phyloP scores from a whole-genome alignment of 2,113 vertebrate genomes.

The Colius striatus region DNA sequence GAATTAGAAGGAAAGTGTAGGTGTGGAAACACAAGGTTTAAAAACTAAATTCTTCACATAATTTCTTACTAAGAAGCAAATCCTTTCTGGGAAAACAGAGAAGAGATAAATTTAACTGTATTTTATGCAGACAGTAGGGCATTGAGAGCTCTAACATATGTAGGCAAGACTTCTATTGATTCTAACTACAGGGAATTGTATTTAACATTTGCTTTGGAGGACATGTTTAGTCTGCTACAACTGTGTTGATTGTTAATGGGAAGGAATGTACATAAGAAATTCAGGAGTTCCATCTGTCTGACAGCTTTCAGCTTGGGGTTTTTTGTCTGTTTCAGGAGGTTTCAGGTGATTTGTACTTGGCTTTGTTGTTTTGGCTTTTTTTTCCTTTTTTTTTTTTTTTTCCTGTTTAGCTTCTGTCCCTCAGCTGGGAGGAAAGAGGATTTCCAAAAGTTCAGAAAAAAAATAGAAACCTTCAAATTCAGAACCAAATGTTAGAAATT shows the following conservation, averaged over 20 bases:
- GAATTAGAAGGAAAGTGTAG: neutral
- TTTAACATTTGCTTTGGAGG: constrained; percentile 21
- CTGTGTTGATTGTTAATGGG: neutral
- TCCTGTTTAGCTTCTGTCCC: neutral
- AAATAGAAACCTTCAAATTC: neutral
- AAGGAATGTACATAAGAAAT: constrained; percentile 13
- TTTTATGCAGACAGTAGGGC: neutral
- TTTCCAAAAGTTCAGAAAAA: neutral
- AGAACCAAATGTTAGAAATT: neutral
- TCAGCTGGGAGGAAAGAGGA: neutral
- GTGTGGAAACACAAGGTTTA: neutral
- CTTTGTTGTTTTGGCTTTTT: neutral
- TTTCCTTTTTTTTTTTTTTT: neutral
- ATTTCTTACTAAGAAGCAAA: neutral
- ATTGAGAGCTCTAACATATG: neutral
- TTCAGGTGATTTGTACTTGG: neutral
- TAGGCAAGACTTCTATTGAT: neutral
- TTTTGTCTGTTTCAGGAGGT: neutral
- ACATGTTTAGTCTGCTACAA: constrained; percentile 25
- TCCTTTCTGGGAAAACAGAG: neutral
- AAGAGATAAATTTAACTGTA: neutral
- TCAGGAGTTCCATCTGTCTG: constrained; percentile 1
- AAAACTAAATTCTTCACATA: neutral
- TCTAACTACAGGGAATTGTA: neutral
- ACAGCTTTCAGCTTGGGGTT: neutral